Conservation (phyloP, 2,113 vertebrate genomes). For the Paralichthys olivaceus region DNA sequence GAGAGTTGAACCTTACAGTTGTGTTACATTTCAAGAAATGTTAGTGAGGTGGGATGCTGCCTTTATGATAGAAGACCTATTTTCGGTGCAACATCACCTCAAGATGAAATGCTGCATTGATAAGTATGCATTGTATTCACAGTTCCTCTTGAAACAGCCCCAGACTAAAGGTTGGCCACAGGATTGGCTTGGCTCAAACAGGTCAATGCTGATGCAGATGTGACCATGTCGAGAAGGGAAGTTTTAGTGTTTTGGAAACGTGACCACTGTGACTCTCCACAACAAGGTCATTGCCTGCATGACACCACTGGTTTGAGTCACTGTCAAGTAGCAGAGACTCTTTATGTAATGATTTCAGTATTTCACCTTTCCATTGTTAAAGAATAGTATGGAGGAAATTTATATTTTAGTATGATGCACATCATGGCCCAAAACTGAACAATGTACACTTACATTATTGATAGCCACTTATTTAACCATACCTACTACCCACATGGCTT, state of each 20-base stretch:
- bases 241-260: background rate
- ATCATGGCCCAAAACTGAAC: background rate
- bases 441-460: background rate
- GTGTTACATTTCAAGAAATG: conserved; percentile 8
- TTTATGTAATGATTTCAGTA: background rate
- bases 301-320: conserved; percentile 21
- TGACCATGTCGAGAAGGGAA: background rate
- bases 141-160: background rate
- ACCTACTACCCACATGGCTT: background rate
- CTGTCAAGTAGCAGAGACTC: background rate
- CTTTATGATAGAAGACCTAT: background rate
- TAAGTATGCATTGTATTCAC: background rate
- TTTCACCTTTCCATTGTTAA: conserved; percentile 6
- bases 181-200: background rate
- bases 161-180: background rate
- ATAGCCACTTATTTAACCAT: background rate
- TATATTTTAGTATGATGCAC: background rate
- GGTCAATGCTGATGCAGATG: too few relatives aligned
- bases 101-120: background rate
- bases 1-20: conserved; percentile 14
- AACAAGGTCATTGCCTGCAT: background rate
- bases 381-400: background rate
- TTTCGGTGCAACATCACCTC: background rate
- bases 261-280: background rate
- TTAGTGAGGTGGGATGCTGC: background rate